phyloP scores from a whole-genome alignment of 2,888 invertebrate species.

The Pharmacophagus antenor region DNA sequence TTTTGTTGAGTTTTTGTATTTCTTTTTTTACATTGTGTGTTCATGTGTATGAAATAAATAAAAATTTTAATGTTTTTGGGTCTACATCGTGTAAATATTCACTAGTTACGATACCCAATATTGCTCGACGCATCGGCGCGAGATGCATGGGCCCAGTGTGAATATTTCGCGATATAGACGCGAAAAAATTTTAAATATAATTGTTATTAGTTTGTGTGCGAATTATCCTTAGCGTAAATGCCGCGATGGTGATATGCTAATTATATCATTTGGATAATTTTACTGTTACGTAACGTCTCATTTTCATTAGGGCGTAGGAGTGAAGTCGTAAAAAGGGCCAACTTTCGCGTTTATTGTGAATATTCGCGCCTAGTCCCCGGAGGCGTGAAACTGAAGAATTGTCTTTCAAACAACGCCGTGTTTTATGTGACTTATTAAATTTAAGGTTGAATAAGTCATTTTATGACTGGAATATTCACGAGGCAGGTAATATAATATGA shows the following conservation, averaged over 20 bases:
- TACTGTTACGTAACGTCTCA: conserved; percentile 11
- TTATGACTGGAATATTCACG: conserved; percentile 25
- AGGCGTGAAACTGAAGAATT: conserved; percentile 25
- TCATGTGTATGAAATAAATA: too few relatives aligned
- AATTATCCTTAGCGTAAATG: too few relatives aligned
- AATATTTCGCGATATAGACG: too few relatives aligned
- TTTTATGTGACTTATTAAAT: conserved; percentile 25
- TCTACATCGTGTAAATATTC: too few relatives aligned
- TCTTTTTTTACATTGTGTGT: too few relatives aligned
- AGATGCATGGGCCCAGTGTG: too few relatives aligned
- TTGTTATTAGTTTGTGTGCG: too few relatives aligned
- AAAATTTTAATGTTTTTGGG: too few relatives aligned
- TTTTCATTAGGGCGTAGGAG: conserved; percentile 20
- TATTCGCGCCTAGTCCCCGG: conserved; percentile 18
- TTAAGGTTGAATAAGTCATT: conserved; percentile 17
- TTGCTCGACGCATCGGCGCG: too few relatives aligned
- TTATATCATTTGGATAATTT: conserved; percentile 20
- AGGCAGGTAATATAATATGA: conserved; percentile 1
- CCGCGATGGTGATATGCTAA: background rate
- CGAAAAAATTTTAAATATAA: too few relatives aligned
- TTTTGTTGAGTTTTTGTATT: too few relatives aligned
- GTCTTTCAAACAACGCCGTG: conserved; percentile 18
- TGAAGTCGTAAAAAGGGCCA: conserved; percentile 18
- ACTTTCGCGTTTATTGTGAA: conserved; percentile 21
- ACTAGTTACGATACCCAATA: too few relatives aligned